Evolutionary conservation across 2,113 vertebrate species (phyloP), one percentile per base, ranked within the genome.

Genomic region (Centropristis striata): DNA sequence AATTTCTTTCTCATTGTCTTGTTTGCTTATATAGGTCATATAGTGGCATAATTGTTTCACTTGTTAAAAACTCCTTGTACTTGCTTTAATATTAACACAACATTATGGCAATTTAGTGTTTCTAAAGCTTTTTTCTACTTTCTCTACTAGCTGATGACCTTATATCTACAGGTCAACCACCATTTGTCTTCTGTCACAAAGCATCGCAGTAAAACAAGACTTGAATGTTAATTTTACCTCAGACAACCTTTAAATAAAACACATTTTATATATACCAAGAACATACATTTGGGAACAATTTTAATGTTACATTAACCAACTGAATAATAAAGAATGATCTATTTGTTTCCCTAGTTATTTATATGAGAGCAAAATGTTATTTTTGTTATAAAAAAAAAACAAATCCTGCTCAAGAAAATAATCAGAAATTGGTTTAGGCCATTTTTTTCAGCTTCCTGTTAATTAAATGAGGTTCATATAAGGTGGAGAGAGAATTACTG

Each of bases 401-500:
- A 58, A 47, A 82, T 83, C 37, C 42, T 74, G 47, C 28, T 78
- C 15, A 41, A 44, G 32, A 76, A 71, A 82, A 72, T 28, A 67
- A 79, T 47, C 47, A 76, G 25, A 84, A 84, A 81, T 65, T 21
- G 71, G 58, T 80, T 83, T 4, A 42, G 20, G 54, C 39, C 44
- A 64, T 58, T 79, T 85, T 58, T 79, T 69, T 59, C 61, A 69
- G n/a, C 53, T 50, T 60, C 8, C 54, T 78, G 8, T 68, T 87
- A 67, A 80, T 90, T 78, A 85, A 83, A 75, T 71, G 13, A 74
- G 78, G 77, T 86, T 85, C 49, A 79, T 72, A 57, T 42, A 65
- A 84, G 68, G 68, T 86, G 67, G 61, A 71, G 67, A 71, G 71
- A 83, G 86, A 92, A 88, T 90, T 72, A 78, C 53, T 60, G 80